Conservation (phyloP, 2,113 vertebrate species). For the Bubalus kerabau region DNA sequence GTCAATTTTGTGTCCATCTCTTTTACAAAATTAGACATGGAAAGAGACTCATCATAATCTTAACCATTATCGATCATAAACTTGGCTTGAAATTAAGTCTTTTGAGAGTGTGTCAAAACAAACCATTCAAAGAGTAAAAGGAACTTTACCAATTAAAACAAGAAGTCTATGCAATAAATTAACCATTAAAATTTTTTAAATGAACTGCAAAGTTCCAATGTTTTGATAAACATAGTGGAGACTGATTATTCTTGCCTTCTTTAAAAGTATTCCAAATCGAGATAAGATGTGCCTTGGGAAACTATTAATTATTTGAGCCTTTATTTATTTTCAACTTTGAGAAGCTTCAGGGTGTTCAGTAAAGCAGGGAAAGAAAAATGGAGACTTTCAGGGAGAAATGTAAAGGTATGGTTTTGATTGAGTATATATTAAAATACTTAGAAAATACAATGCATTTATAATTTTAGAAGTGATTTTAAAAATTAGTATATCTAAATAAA, state of each 20-base stretch:
- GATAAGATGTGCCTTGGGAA: background rate
- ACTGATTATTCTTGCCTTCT: background rate
- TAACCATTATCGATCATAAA: conserved; percentile 35
- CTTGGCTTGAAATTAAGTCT: conserved; percentile 9
- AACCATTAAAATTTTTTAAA: background rate
- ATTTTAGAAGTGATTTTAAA: background rate
- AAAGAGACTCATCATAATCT: background rate
- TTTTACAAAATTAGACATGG: background rate
- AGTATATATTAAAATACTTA: background rate
- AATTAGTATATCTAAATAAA: background rate
- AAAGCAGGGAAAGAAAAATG: background rate
- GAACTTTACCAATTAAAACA: conserved; percentile 16
- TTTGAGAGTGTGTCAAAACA: conserved; percentile 27
- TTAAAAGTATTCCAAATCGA: conserved; percentile 22
- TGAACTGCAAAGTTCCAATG: background rate
- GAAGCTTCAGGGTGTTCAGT: background rate
- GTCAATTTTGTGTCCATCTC: background rate
- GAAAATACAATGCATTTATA: background rate
- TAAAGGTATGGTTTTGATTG: background rate
- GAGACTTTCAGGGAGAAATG: background rate
- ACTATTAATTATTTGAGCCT: background rate
- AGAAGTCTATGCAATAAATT: background rate
- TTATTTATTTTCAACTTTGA: conserved; percentile 15
- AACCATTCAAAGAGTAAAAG: conserved; percentile 16
- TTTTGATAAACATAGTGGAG: background rate